Base-by-base conservation (phyloP, 2,888 invertebrate genomes). In the Ormyrus nitidulus region DNA sequence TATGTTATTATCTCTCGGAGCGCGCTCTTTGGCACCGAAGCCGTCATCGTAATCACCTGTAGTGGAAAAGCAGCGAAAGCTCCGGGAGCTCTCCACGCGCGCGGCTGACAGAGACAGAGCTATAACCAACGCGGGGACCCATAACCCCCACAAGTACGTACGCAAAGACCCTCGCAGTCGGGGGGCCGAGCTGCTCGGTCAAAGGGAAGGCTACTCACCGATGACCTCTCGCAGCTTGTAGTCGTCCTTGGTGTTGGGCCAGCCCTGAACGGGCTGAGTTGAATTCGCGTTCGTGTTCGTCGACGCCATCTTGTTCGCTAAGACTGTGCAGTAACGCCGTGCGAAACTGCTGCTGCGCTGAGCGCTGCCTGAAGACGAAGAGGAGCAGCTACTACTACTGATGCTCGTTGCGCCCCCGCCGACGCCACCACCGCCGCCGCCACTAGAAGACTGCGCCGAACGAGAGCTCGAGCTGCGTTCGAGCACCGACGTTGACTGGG, bases 221-320 rank as follows among this genome's bases (percentile, higher is more conserved):
- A 98, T 98, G 87, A 98, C 96, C 92, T 98, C 98, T 86, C 95
- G 94, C 87, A 98, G 92, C 91, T 97, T 97, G 92, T 98, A 98
- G 91, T 97, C 96, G 89, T 97, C 96, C 91, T 96, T 95, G 88
- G 94, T 94, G 92, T 97, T 98, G 84, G 98, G 95, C 98, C 98
- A 98, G 90, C 91, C 91, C 86, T 90, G 90, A 83, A 88, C 87
- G 87, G 92, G 92, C 87, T 34, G 34, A 34, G 34, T 34, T 34
- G 34, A 34, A 34, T 34, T 34, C 3, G 91, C 92, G 85, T 92
- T 91, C 87, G 91, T 81, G 68, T 70, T 73, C 59, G 79, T 73
- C 84, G 92, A 91, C 91, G 93, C 92, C 93, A 93, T 93, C 92
- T 93, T 93, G 91, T 92, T 92, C 84, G 93, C 92, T 91, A 93